These are phyloP conservation scores for Pipra filicauda DNA, from an alignment of 2,113 vertebrate species.

Conservation along the genomic window DNA sequence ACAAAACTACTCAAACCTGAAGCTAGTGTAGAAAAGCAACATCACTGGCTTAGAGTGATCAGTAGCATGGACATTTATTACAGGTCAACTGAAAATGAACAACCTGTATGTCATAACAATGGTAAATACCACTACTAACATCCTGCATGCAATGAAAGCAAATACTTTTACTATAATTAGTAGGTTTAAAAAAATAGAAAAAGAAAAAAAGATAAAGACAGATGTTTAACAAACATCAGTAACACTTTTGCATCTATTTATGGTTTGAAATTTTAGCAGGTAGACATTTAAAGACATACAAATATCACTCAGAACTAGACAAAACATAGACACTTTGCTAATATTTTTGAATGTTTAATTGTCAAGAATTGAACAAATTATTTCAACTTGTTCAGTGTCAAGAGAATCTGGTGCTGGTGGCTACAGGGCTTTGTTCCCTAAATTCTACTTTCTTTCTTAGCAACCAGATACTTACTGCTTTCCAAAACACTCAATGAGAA, in stretches of 20 bases:
- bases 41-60: neutral
- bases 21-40: neutral
- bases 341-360: neutral
- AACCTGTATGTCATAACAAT: neutral
- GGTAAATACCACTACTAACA: neutral
- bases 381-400: neutral
- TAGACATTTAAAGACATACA: neutral
- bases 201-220: neutral
- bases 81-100: neutral
- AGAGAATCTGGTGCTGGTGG: neutral
- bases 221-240: neutral
- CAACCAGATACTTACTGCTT: neutral
- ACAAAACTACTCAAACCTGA: neutral
- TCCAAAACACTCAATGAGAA: neutral
- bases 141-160: neutral
- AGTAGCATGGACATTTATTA: neutral
- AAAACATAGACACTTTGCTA: neutral
- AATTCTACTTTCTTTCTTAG: neutral
- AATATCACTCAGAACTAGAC: neutral
- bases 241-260: neutral
- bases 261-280: neutral
- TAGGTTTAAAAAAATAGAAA: neutral
- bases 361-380: neutral
- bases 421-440: neutral
- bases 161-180: neutral